phyloP scores from a whole-genome alignment of 2,888 invertebrate species.

The Tillus elongatus region DNA sequence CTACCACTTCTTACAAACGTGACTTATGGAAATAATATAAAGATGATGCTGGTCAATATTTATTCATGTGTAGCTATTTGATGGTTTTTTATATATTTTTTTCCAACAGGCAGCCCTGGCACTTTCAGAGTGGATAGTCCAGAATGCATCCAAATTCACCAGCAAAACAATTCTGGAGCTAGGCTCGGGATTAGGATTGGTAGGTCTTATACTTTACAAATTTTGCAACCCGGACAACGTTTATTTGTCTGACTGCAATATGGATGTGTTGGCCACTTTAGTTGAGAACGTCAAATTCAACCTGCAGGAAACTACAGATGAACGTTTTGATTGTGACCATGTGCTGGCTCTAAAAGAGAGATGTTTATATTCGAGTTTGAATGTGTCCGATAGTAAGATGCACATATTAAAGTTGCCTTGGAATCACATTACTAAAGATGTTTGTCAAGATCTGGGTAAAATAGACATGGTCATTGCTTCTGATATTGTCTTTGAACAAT shows the following conservation, averaged over 20 bases:
- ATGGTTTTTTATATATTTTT: too few relatives aligned
- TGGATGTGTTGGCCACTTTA: neutral
- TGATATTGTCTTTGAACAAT: neutral
- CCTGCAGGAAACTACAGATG: neutral
- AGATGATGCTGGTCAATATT: too few relatives aligned
- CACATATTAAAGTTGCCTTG: neutral
- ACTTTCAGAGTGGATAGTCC: neutral
- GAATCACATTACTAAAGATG: neutral
- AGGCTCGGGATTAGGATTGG: neutral
- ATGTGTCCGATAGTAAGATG: too few relatives aligned
- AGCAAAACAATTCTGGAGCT: neutral
- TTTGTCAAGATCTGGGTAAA: neutral
- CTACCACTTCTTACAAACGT: too few relatives aligned
- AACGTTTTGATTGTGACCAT: too few relatives aligned
- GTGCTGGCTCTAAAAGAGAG: too few relatives aligned
- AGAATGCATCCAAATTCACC: neutral
- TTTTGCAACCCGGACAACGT: neutral
- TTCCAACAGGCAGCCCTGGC: slow-evolving; percentile 3
- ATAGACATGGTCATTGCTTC: neutral
- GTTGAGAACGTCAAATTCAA: neutral
- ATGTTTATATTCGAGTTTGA: too few relatives aligned
- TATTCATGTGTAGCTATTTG: too few relatives aligned
- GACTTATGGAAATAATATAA: too few relatives aligned
- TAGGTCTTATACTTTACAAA: neutral
- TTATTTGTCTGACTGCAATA: neutral